A percentile compares a stretch with the other conserved stretches of the same genome.
phyloP scores from a whole-genome alignment of 1,140 invertebrate species.

The Lepidostoma basale region DNA sequence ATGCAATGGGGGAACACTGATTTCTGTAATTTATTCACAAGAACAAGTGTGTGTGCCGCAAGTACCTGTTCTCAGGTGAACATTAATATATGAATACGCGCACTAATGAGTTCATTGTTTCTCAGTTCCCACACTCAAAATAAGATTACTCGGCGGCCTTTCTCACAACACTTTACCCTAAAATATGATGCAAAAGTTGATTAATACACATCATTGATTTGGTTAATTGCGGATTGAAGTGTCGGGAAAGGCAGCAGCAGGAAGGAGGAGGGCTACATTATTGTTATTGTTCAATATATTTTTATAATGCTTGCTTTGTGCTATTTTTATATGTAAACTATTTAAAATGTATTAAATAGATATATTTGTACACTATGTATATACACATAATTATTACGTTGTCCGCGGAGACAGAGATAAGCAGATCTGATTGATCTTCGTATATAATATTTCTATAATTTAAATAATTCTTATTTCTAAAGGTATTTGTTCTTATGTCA shows the following conservation, averaged over 20 bases:
- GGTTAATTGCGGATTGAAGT: conserved; percentile 35
- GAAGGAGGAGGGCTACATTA: not conserved
- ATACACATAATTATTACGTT: conserved; percentile 43
- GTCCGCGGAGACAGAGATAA: conserved; percentile 35
- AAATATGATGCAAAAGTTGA: conserved; percentile 37
- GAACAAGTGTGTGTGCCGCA: conserved; percentile 39
- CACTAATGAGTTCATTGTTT: conserved; percentile 47
- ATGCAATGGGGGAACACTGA: conserved; percentile 15
- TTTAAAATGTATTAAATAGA: conserved; percentile 36
- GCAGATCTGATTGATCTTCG: conserved; percentile 38
- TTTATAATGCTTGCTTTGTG: conserved; percentile 31
- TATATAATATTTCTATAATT: conserved; percentile 38
- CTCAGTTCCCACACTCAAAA: conserved; percentile 44
- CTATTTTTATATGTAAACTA: conserved; percentile 9
- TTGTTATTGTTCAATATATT: not conserved
- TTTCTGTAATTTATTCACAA: conserved; percentile 45
- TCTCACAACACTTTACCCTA: conserved; percentile 44
- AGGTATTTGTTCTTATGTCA: conserved; percentile 44
- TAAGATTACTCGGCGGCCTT: conserved; percentile 33
- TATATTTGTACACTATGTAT: conserved; percentile 46
- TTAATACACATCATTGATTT: conserved; percentile 44
- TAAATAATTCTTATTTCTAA: conserved; percentile 38
- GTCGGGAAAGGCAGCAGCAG: not conserved
- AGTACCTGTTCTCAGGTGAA: conserved; percentile 42
- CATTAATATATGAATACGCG: conserved; percentile 44